Evolutionary conservation across 2,113 vertebrate genomes (phyloP).

Genomic region (Pandion haliaetus): DNA sequence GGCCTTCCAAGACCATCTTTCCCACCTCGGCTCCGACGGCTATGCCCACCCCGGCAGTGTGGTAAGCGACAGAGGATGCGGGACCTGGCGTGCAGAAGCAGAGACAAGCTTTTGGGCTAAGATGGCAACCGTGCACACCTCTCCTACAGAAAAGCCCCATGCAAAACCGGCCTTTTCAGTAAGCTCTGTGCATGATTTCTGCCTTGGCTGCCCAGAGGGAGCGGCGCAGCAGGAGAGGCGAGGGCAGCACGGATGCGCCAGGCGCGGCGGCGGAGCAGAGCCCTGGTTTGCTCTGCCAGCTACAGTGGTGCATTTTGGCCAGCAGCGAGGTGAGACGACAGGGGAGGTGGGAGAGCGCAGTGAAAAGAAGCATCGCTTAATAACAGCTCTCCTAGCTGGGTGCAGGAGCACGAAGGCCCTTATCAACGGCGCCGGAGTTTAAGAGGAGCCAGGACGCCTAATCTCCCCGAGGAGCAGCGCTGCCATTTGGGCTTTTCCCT

Average conservation of each 20-base stretch:
- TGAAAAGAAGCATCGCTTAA: not conserved
- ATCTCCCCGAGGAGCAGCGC: not conserved
- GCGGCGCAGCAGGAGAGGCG: not conserved
- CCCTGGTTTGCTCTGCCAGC: not conserved
- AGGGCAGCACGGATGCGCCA: not conserved
- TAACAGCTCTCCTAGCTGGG: not conserved
- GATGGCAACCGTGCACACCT: not conserved
- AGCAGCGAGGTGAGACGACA: rapidly evolving
- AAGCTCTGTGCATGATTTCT: not conserved
- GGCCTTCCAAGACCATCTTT: constrained; percentile 61
- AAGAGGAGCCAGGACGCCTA: not conserved
- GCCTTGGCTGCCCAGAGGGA: not conserved
- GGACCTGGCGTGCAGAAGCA: not conserved
- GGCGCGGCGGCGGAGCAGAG: rapidly evolving
- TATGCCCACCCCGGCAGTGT: not conserved
- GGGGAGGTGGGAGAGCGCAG: not conserved
- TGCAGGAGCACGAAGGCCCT: not conserved
- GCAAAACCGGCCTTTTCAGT: not conserved
- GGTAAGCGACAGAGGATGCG: not conserved
- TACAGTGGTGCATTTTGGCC: not conserved
- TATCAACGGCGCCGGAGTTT: not conserved
- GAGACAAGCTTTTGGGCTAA: not conserved
- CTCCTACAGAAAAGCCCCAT: not conserved
- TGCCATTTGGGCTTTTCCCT: not conserved
- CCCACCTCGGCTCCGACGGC: not conserved